A percentile compares a stretch with the other conserved stretches of the same genome.
Conservation (phyloP, 2,797 vertebrate species). For the Hypotaenidia okinawae region DNA sequence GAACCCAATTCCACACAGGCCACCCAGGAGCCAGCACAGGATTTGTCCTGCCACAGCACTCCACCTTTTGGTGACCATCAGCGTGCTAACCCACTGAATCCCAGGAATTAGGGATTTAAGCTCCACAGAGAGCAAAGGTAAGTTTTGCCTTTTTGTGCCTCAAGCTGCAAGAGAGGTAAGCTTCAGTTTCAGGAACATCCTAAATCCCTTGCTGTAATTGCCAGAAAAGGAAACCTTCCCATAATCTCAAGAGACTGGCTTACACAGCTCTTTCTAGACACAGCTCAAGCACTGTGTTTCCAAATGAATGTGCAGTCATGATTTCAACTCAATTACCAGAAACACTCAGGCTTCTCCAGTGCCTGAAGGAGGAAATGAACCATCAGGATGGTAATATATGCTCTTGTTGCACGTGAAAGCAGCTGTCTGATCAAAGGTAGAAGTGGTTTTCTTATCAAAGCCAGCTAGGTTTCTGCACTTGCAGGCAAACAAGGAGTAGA, state of each 20-base stretch:
- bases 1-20: not conserved
- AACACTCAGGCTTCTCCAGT: constrained; percentile 45
- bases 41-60: not conserved
- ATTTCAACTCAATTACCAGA: constrained; percentile 73
- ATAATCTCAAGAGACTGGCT: constrained; percentile 7
- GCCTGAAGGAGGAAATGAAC: constrained; percentile 62
- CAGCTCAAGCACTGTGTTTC: constrained; percentile 26
- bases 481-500: not conserved
- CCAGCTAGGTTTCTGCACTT: not conserved
- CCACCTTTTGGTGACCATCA: not conserved
- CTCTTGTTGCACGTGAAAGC: not conserved
- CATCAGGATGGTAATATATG: not conserved
- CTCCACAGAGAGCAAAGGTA: not conserved
- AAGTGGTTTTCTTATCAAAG: constrained; percentile 13
- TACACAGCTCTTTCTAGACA: constrained; percentile 50
- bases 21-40: not conserved
- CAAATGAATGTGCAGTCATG: constrained; percentile 51
- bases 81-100: not conserved
- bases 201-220: not conserved
- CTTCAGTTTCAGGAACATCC: constrained; percentile 11
- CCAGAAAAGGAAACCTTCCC: constrained; percentile 52
- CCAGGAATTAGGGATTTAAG: not conserved
- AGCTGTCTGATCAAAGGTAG: constrained; percentile 25
- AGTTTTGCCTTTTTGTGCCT: not conserved
- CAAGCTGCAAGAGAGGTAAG: not conserved